These are phyloP conservation scores for Eledone cirrhosa DNA, from an alignment of 2,888 invertebrate species.

Conservation along the genomic window DNA sequence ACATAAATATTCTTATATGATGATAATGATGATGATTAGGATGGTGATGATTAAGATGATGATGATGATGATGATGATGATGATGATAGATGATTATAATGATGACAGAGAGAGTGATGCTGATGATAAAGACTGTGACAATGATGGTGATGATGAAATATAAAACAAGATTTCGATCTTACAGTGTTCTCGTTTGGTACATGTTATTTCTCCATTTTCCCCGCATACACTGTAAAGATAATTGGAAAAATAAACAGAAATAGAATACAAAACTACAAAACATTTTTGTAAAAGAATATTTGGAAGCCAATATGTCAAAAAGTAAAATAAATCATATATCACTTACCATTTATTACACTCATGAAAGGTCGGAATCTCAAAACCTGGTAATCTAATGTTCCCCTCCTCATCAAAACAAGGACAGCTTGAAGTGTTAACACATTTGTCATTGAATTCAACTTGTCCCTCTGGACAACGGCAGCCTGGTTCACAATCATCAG, in stretches of 20 bases:
- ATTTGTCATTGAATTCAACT: slow-evolving; percentile 26
- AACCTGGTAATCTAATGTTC: slow-evolving; percentile 21
- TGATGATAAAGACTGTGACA: too few species aligned
- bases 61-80: too few species aligned
- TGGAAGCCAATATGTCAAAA: too few species aligned
- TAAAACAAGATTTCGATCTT: not conserved
- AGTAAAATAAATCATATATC: too few species aligned
- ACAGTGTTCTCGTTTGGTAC: slow-evolving; percentile 1
- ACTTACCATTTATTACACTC: slow-evolving; percentile 35
- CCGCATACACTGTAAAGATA: not conserved
- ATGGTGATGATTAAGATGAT: too few species aligned
- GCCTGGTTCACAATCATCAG: slow-evolving; percentile 14
- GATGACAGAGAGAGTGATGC: too few species aligned
- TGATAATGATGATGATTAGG: too few species aligned
- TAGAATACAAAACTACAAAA: too few species aligned
- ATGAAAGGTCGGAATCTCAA: not conserved
- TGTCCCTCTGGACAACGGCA: slow-evolving; percentile 26
- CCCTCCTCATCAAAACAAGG: slow-evolving; percentile 36
- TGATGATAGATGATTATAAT: too few species aligned
- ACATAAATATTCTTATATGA: too few species aligned
- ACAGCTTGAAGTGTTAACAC: slow-evolving; percentile 35
- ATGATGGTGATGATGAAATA: not conserved
- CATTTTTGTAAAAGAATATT: too few species aligned
- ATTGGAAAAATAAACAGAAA: too few species aligned
- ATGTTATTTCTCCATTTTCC: slow-evolving; percentile 14